Percentiles rank a stretch among this genome's conserved stretches.
Evolutionary conservation across 2,797 vertebrate species (phyloP).

Genomic region (Peromyscus nudipes): DNA sequence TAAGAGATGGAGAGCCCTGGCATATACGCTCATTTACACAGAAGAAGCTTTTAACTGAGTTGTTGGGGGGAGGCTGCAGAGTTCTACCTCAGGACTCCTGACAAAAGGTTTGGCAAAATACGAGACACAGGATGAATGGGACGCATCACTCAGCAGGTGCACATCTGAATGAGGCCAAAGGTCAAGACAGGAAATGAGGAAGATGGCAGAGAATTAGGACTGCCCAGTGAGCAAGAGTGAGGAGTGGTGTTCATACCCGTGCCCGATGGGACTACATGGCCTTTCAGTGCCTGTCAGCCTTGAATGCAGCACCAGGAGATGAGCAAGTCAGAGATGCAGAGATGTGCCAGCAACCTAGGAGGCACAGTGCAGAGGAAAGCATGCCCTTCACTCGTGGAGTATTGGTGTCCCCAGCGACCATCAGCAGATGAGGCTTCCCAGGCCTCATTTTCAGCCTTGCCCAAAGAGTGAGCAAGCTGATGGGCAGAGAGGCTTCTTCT

Average conservation of each 20-base stretch:
- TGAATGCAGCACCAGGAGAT: not conserved
- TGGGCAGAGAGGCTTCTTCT: not conserved
- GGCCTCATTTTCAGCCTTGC: not conserved
- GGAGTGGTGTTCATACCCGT: not conserved
- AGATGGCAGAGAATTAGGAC: not conserved
- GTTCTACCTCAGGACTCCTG: not conserved
- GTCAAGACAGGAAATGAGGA: not conserved
- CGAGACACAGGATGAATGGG: not conserved
- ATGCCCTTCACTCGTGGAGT: not conserved
- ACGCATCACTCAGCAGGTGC: not conserved
- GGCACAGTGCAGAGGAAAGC: not conserved
- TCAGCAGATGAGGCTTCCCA: not conserved
- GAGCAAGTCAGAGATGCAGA: not conserved
- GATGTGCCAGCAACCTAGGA: accelerated
- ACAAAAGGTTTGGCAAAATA: not conserved
- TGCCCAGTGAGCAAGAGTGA: not conserved
- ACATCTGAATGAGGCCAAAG: not conserved
- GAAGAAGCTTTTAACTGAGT: not conserved
- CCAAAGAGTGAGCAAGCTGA: not conserved
- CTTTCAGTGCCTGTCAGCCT: not conserved
- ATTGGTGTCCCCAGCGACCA: accelerated
- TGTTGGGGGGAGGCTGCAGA: too few relatives aligned
- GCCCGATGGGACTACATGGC: too few relatives aligned
- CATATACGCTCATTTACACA: not conserved
- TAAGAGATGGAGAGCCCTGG: not conserved